Evolutionary conservation across 1,140 invertebrate genomes (phyloP), one percentile per base, ranked within the genome.

Genomic region (Brachystomella parvula): DNA sequence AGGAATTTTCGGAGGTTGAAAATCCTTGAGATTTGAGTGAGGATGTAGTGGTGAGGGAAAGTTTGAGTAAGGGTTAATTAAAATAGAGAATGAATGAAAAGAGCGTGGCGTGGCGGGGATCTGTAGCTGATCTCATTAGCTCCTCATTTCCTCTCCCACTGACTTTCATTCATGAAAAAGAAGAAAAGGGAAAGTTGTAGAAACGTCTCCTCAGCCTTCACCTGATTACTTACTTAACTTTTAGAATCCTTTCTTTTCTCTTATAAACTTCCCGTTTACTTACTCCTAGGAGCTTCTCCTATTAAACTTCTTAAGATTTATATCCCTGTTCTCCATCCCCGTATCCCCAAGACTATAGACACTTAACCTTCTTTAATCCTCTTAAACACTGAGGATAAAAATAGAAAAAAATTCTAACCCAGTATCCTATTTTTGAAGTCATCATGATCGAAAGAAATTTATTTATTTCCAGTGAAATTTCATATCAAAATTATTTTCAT

Each of bases 331-430:
- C 53, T 56, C 24, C 53, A 15, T 56, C 57, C 9, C 57, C 24
- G 30, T n/a, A n/a, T n/a, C n/a, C n/a, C n/a, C n/a, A 17, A 60
- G 57, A 60, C 28, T 33, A 60, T 60, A 60, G 31, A 21, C 49
- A 53, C 49, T 53, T 53, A 53, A 53, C 49, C 49, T 44, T 53
- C 49, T 53, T 53, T 53, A 53, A 53, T 53, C 49, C 24, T 53
- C n/a, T n/a, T n/a, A n/a, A n/a, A n/a, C n/a, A n/a, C n/a, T n/a
- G n/a, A n/a, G n/a, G n/a, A n/a, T n/a, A n/a, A n/a, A n/a, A n/a
- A n/a, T n/a, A n/a, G n/a, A n/a, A n/a, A n/a, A n/a, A n/a, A n/a
- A n/a, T n/a, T n/a, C n/a, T n/a, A n/a, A n/a, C n/a, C n/a, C n/a
- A n/a, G n/a, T n/a, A n/a, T n/a, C n/a, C n/a, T n/a, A n/a, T n/a